Evolutionary conservation across 2,113 vertebrate genomes (phyloP).

Genomic region (Peucedramus taeniatus): DNA sequence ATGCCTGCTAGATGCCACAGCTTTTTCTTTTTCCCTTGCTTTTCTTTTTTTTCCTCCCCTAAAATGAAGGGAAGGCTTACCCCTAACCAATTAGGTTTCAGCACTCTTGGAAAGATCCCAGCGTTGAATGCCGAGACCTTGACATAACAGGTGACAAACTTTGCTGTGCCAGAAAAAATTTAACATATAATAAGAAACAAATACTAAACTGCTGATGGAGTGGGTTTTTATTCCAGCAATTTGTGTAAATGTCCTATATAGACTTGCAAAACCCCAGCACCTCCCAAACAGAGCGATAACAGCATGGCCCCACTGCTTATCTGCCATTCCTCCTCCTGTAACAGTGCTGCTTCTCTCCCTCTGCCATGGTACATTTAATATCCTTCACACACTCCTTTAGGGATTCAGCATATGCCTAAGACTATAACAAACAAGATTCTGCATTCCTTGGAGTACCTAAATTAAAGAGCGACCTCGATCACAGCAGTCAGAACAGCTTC

Average conservation of each 20-base stretch:
- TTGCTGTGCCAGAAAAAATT: conserved; percentile 31
- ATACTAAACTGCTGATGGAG: conserved; percentile 52
- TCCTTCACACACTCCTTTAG: not conserved
- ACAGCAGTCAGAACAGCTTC: not conserved
- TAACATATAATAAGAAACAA: conserved; percentile 47
- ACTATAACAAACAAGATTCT: not conserved
- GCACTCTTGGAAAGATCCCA: conserved; percentile 38
- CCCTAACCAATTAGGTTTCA: not conserved
- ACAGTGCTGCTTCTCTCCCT: not conserved
- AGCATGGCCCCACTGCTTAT: not conserved
- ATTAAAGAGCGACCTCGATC: conserved; percentile 14
- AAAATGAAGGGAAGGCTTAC: not conserved
- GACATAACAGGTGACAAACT: conserved; percentile 44
- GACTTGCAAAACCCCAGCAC: not conserved
- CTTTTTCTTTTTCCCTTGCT: not conserved
- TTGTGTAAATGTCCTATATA: not conserved
- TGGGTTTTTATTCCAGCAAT: conserved; percentile 29
- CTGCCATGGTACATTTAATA: not conserved
- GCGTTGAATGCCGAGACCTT: not conserved
- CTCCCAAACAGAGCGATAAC: not conserved
- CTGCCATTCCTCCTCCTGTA: not conserved
- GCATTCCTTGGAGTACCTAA: not conserved
- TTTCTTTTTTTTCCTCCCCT: not conserved
- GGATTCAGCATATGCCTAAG: not conserved
- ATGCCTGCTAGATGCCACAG: conserved; percentile 6